Percentiles rank a stretch among this genome's conserved stretches.
These are phyloP conservation scores for Calidris pugnax DNA, from an alignment of 2,113 vertebrate genomes.

Conservation along the genomic window DNA sequence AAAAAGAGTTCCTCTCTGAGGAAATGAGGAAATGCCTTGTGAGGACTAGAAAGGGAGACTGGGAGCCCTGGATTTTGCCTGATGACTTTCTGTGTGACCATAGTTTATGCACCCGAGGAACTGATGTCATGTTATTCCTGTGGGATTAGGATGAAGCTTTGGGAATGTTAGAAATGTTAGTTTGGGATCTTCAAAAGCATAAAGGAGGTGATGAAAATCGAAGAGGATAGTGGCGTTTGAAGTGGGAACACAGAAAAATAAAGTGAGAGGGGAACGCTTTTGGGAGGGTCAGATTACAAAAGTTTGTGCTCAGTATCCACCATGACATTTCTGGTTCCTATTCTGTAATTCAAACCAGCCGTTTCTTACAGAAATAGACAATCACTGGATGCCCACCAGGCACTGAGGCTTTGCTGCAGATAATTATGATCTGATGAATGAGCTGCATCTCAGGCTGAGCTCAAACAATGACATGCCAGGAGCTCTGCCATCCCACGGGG, in stretches of 20 bases:
- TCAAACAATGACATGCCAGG: constrained; percentile 19
- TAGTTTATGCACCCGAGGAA: background rate
- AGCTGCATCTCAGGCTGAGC: background rate
- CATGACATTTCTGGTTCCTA: constrained; percentile 42
- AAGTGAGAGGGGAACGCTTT: background rate
- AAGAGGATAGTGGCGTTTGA: constrained; percentile 19
- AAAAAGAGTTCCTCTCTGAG: background rate
- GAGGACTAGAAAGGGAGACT: background rate
- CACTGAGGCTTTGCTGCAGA: constrained; percentile 3
- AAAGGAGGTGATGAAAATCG: constrained; percentile 1
- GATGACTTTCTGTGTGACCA: background rate
- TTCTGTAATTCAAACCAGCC: constrained; percentile 30
- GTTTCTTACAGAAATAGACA: constrained; percentile 34
- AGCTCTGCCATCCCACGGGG: background rate
- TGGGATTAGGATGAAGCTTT: constrained; percentile 33
- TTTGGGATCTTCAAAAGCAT: constrained; percentile 31
- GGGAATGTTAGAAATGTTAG: constrained; percentile 44
- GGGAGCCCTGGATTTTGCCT: background rate
- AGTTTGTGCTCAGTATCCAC: constrained; percentile 6
- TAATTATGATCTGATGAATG: constrained; percentile 42
- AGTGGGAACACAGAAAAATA: background rate
- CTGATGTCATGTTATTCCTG: background rate
- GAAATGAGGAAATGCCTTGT: constrained; percentile 39
- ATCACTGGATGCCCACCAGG: constrained; percentile 54
- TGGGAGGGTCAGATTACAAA: constrained; percentile 16